These are phyloP conservation scores for Rotaria macrura DNA, from an alignment of 2,888 invertebrate genomes.

Conservation along the genomic window DNA sequence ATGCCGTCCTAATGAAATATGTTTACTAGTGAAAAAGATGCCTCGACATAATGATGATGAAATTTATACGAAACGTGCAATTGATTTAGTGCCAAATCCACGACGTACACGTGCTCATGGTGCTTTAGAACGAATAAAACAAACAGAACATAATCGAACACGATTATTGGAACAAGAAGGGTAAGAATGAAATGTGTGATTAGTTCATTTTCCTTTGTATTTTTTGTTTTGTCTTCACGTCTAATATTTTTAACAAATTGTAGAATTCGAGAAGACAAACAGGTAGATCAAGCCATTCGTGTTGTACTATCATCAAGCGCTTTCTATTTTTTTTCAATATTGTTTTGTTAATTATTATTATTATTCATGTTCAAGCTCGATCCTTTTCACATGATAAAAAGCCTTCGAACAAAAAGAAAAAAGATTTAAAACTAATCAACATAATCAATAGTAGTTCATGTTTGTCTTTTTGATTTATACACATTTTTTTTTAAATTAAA, in stretches of 20 bases:
- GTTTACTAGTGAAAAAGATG: conserved; percentile 6
- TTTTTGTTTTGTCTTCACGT: background rate
- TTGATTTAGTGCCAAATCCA: background rate
- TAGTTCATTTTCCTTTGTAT: too few relatives aligned
- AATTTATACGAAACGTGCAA: background rate
- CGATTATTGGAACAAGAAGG: conserved; percentile 9
- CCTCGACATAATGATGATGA: conserved; percentile 21
- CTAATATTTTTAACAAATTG: background rate
- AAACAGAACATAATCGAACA: conserved; percentile 11
- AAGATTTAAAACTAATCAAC: too few relatives aligned
- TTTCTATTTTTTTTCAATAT: background rate
- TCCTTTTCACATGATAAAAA: too few relatives aligned
- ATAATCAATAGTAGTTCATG: too few relatives aligned
- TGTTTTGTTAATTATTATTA: too few relatives aligned
- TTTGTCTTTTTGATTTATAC: too few relatives aligned
- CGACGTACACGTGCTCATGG: background rate
- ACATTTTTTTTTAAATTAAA: too few relatives aligned
- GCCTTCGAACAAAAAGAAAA: too few relatives aligned
- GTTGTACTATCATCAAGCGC: background rate
- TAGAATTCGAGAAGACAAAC: background rate
- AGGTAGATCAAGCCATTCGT: background rate
- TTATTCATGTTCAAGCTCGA: too few relatives aligned
- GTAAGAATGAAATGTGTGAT: background rate
- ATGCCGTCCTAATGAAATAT: background rate
- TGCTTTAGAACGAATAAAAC: background rate